Base-by-base conservation (phyloP, 2,113 vertebrate species). In the Phaethornis superciliosus region DNA sequence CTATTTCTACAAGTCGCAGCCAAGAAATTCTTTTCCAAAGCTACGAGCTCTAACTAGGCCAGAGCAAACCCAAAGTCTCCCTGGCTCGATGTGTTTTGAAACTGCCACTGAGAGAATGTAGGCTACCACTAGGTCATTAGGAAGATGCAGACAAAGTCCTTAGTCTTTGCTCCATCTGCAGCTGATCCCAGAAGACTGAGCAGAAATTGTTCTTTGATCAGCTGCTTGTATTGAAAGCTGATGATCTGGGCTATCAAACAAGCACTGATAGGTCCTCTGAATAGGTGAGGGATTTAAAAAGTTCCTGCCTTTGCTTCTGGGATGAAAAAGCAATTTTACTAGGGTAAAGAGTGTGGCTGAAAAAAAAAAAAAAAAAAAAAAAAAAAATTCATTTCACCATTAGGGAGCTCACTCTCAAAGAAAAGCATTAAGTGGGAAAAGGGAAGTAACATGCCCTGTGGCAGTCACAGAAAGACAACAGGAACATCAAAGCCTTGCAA, bases 401-500 rank as follows among this genome's bases (percentile, higher is more conserved):
- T 79, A 72, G 37, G 54, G 67, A 82, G 7, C 52, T 88, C 21
- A 3, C 46, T 88, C 87, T 82, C 71, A 94, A 44, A 89, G 71
- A 74, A 47, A 93, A 89, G 76, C 92, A 93, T 75, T 51, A 88
- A 95, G 82, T 49, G 76, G 71, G 75, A 13, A 94, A 90, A 94
- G 87, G 67, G 55, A 51, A 89, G 44, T 47, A 93, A 86, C 40
- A 42, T 24, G 60, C 82, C 88, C 85, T 11, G 69, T 49, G 60
- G 90, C 85, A 68, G 65, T 54, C 33, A 21, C 52, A 83, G 75
- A 88, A 83, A 83, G 89, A 90, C 68, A 93, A 85, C 2, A 3
- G 55, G 33, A 89, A 95, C 87, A 93, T 95, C 85, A 95, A 95
- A 96, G 94, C 79, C 52, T 72, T 70, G 75, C 81, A 95, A 94